Evolutionary conservation across 2,797 vertebrate species (phyloP).

Genomic region (Aldrovandia affinis): DNA sequence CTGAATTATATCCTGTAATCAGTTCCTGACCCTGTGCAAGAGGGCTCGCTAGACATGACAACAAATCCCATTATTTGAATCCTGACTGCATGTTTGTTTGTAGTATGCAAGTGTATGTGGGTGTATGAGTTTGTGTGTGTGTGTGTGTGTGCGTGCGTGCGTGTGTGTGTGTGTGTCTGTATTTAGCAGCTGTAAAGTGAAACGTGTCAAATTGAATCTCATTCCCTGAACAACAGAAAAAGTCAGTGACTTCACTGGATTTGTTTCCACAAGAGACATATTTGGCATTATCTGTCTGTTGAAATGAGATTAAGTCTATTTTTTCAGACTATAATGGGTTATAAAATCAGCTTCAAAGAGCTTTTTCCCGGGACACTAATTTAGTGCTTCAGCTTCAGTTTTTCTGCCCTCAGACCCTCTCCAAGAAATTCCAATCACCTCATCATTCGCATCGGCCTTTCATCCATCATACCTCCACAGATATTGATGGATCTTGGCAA

Average conservation of each 20-base stretch:
- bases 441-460: neutral
- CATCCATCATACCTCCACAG: conserved; percentile 23
- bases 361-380: neutral
- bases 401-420: neutral
- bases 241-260: neutral
- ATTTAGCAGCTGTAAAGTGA: neutral
- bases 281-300: neutral
- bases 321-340: neutral
- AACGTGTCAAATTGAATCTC: neutral
- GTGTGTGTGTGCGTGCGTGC: conserved; percentile 52
- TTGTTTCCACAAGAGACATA: neutral
- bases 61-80: conserved; percentile 67
- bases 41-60: conserved; percentile 59
- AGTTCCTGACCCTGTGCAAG: conserved; percentile 62
- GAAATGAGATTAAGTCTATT: neutral
- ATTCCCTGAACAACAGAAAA: neutral
- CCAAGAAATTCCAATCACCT: neutral
- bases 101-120: neutral
- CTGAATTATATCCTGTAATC: conserved; percentile 70
- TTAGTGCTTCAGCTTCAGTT: neutral
- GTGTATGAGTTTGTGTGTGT: conserved; percentile 37
- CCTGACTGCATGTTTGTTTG: conserved; percentile 44
- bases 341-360: neutral
- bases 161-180: neutral
- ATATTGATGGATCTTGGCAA: conserved; percentile 10